A percentile compares a stretch with the other conserved stretches of the same genome.
Evolutionary conservation across 2,113 vertebrate species (phyloP).

Genomic region (Semnornis frantzii): DNA sequence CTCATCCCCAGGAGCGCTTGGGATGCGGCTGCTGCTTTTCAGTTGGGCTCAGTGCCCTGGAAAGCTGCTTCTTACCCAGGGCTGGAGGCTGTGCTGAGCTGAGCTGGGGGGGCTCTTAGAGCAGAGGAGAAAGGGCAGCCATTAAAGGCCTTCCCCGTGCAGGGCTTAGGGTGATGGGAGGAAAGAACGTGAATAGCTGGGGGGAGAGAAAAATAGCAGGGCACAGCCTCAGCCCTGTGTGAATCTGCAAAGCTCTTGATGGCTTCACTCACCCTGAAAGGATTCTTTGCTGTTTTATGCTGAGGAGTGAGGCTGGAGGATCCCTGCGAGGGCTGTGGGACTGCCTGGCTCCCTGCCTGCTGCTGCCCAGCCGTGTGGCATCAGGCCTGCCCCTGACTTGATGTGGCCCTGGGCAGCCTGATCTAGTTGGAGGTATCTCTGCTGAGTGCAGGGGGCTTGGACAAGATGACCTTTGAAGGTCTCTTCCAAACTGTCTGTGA

Average conservation of each 20-base stretch:
- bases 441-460: too few species aligned
- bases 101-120: neutral
- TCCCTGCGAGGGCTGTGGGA: neutral
- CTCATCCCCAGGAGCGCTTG: rapidly evolving
- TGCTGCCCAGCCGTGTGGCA: rapidly evolving
- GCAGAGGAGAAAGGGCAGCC: neutral
- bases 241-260: neutral
- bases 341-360: neutral
- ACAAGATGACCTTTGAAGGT: too few species aligned
- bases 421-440: neutral
- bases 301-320: neutral
- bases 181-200: neutral
- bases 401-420: too few species aligned
- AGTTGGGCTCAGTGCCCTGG: neutral
- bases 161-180: neutral
- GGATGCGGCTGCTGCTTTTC: neutral
- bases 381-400: neutral
- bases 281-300: neutral
- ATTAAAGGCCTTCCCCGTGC: neutral
- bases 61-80: neutral
- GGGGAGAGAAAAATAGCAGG: neutral
- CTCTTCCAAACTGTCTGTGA: too few species aligned
- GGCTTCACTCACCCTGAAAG: neutral
- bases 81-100: rapidly evolving
- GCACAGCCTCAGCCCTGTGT: neutral